These are phyloP conservation scores for Saccopteryx leptura DNA, from an alignment of 2,113 vertebrate genomes.

Conservation along the genomic window DNA sequence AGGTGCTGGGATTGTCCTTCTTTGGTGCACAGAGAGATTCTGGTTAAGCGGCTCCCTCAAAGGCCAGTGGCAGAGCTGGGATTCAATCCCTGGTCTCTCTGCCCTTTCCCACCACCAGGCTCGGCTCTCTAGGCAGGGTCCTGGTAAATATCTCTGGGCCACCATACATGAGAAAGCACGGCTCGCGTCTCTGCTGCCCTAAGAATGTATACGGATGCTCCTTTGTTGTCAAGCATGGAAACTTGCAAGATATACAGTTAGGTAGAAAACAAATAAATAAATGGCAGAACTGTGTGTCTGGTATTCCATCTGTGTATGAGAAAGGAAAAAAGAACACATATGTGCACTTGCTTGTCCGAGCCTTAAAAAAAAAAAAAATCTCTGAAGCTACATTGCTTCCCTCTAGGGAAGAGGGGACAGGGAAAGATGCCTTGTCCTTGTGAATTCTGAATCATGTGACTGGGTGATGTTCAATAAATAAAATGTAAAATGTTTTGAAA, in stretches of 20 bases:
- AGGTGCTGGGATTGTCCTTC: not conserved
- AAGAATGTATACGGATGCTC: not conserved
- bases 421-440: not conserved
- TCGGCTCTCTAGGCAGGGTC: not conserved
- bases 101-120: not conserved
- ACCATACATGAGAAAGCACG: rapidly evolving
- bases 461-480: not conserved
- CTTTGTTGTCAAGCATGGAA: not conserved
- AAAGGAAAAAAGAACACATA: not conserved
- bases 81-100: not conserved
- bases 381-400: not conserved
- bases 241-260: not conserved
- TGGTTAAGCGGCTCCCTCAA: rapidly evolving
- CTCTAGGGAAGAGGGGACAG: not conserved
- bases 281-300: no score
- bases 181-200: not conserved
- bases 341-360: rapidly evolving
- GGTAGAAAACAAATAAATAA: not conserved
- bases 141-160: not conserved
- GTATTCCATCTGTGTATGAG: not conserved
- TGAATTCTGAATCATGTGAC: not conserved
- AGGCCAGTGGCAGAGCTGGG: not conserved
- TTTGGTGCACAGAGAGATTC: rapidly evolving
- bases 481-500: not conserved
- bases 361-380: no score